Evolutionary conservation across 1,140 invertebrate species (phyloP).

Genomic region (Drosophila willistoni): DNA sequence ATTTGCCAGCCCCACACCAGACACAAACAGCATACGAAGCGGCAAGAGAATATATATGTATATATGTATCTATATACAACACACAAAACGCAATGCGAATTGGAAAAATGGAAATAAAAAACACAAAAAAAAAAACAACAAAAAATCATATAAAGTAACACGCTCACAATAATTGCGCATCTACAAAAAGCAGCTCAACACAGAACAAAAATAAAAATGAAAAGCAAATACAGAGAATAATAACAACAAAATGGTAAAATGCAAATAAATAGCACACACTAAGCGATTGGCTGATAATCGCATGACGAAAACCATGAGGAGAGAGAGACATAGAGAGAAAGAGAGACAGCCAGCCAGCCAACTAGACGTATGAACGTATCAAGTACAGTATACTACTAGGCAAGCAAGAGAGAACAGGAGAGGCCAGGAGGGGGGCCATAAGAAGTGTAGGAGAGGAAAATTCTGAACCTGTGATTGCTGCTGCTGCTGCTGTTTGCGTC

Average conservation of each 20-base stretch:
- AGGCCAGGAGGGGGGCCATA: neutral
- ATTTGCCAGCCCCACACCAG: constrained; percentile 65
- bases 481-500: constrained; percentile 23
- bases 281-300: constrained; percentile 80
- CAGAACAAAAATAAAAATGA: constrained; percentile 43
- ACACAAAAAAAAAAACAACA: constrained; percentile 16
- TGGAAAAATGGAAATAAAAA: constrained; percentile 17
- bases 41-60: constrained; percentile 29
- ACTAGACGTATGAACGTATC: neutral
- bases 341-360: constrained; percentile 7
- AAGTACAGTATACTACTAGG: neutral
- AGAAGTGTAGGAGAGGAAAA: neutral
- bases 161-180: constrained; percentile 81
- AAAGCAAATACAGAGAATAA: constrained; percentile 25
- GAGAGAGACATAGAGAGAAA: constrained; percentile 1
- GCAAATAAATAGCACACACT: constrained; percentile 79
- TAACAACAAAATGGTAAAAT: constrained; percentile 54
- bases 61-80: neutral
- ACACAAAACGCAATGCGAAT: constrained; percentile 53
- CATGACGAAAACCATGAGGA: constrained; percentile 64
- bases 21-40: constrained; percentile 61
- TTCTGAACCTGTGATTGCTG: constrained; percentile 67
- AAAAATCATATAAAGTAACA: constrained; percentile 71
- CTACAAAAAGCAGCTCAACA: constrained; percentile 64
- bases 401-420: neutral